phyloP scores from a whole-genome alignment of 2,797 vertebrate genomes.

The Eulemur albifrons region DNA sequence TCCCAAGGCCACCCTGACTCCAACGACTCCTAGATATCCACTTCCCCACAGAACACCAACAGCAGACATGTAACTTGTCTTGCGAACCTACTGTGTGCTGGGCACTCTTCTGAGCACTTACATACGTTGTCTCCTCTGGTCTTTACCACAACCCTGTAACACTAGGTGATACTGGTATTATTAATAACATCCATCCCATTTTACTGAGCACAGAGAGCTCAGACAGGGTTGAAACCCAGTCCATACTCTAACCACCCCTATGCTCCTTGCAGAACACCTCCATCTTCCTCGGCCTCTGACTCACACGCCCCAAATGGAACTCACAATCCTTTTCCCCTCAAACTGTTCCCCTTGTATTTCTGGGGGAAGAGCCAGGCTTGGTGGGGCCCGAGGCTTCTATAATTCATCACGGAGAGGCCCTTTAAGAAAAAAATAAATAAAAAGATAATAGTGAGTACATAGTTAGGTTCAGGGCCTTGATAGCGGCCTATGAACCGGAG shows the following conservation, averaged over 20 bases:
- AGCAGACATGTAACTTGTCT: background rate
- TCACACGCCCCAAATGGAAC: background rate
- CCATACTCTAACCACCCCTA: too few relatives aligned
- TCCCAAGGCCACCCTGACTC: background rate
- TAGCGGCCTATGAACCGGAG: background rate
- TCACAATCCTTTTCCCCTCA: accelerated
- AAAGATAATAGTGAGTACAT: background rate
- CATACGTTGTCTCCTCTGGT: background rate
- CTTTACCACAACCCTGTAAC: background rate
- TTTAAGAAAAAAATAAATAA: background rate
- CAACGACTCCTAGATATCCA: background rate
- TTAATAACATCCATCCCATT: background rate
- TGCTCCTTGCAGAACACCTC: background rate
- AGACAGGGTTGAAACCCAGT: background rate
- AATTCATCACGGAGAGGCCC: background rate
- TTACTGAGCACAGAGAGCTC: background rate
- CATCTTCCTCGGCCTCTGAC: background rate
- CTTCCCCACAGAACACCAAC: background rate
- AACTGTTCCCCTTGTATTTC: background rate
- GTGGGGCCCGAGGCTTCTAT: background rate
- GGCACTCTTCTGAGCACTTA: background rate
- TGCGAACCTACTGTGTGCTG: background rate
- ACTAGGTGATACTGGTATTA: background rate
- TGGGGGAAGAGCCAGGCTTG: background rate
- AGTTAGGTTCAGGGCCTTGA: background rate